phyloP scores from a whole-genome alignment of 2,888 invertebrate species.

The Synergus japonicus region DNA sequence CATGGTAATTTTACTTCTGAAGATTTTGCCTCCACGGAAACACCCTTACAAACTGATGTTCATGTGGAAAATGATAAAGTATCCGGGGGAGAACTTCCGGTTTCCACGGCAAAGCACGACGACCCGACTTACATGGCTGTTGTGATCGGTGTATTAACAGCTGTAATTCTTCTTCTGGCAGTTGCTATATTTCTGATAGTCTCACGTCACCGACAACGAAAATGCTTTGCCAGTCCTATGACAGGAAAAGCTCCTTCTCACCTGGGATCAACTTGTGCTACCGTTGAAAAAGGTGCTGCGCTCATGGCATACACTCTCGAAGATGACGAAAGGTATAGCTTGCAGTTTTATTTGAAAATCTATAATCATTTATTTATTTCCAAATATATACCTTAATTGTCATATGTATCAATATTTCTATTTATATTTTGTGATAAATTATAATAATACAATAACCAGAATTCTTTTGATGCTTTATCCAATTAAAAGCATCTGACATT shows the following conservation, averaged over 20 bases:
- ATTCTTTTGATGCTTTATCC: conserved; percentile 18
- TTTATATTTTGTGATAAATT: no score
- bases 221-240: conserved; percentile 86
- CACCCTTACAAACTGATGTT: conserved; percentile 79
- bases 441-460: no score
- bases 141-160: conserved; percentile 87
- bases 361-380: conserved; percentile 37
- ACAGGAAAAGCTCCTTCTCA: conserved; percentile 80
- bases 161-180: conserved; percentile 85
- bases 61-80: conserved; percentile 76
- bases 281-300: conserved; percentile 77
- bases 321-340: conserved; percentile 73
- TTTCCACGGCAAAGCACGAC: conserved; percentile 84
- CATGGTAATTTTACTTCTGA: conserved; percentile 88
- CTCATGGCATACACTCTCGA: conserved; percentile 75
- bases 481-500: conserved; percentile 45
- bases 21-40: conserved; percentile 79
- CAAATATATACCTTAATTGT: conserved; percentile 6
- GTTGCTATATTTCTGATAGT: conserved; percentile 86
- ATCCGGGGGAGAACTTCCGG: conserved; percentile 79
- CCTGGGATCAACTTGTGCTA: conserved; percentile 75
- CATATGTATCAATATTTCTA: no score
- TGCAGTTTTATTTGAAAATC: conserved; percentile 26
- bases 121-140: conserved; percentile 88
- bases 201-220: conserved; percentile 84